Evolutionary conservation across 2,113 vertebrate genomes (phyloP).

Genomic region (Sinocyclocheilus rhinocerous): DNA sequence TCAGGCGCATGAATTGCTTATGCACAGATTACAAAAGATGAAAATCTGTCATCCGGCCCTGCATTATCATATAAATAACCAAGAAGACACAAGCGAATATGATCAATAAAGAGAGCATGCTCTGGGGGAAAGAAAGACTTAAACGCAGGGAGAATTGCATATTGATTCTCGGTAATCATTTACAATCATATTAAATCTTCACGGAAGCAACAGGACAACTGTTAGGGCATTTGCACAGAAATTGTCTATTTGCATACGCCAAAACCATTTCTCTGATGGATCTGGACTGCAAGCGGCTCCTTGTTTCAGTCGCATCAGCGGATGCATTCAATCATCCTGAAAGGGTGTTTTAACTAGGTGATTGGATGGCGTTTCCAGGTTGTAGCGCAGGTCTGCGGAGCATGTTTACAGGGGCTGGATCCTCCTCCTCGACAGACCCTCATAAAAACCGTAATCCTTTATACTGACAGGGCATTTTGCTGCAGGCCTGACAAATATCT

Average conservation of each 20-base stretch:
- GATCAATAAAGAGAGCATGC: slow-evolving; percentile 52
- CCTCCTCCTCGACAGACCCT: slow-evolving; percentile 45
- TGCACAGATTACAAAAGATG: slow-evolving; percentile 53
- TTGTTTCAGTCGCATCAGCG: slow-evolving; percentile 40
- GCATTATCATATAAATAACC: slow-evolving; percentile 66
- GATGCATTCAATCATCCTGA: slow-evolving; percentile 49
- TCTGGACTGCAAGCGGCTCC: not conserved
- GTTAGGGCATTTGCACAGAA: slow-evolving; percentile 17
- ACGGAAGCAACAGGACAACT: slow-evolving; percentile 6
- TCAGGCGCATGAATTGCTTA: slow-evolving; percentile 3
- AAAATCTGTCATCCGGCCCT: slow-evolving; percentile 50
- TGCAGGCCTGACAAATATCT: slow-evolving; percentile 52
- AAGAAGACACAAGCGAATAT: slow-evolving; percentile 45
- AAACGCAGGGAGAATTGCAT: not conserved
- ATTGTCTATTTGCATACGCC: slow-evolving; percentile 31
- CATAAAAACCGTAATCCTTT: slow-evolving; percentile 58
- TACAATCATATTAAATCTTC: slow-evolving; percentile 43
- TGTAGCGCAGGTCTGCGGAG: slow-evolving; percentile 27
- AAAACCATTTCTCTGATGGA: slow-evolving; percentile 17
- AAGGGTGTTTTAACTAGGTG: slow-evolving; percentile 50
- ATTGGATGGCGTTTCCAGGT: slow-evolving; percentile 51
- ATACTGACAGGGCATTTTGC: slow-evolving; percentile 54
- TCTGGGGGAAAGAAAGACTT: slow-evolving; percentile 9
- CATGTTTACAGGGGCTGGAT: slow-evolving; percentile 49
- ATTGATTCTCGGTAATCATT: slow-evolving; percentile 39